Evolutionary conservation across 2,888 invertebrate species (phyloP).

Genomic region (Eudasyphora cyanicolor): DNA sequence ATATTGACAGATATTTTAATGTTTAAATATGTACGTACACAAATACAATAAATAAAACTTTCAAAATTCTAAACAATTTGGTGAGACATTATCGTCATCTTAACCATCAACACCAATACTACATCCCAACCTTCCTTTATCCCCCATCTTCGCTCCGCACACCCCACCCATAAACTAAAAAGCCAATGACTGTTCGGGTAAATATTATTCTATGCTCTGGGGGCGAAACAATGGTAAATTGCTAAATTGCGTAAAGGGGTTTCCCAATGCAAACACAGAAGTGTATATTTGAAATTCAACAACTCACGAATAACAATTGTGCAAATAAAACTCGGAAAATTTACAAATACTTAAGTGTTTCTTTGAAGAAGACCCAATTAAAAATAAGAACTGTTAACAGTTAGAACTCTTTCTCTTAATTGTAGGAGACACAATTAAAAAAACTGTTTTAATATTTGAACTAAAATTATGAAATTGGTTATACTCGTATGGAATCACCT

Average conservation of each 20-base stretch:
- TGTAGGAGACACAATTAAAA: too few species aligned
- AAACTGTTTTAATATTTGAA: too few species aligned
- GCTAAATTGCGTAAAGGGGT: slow-evolving; percentile 45
- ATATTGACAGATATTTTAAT: not conserved
- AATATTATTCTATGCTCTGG: not conserved
- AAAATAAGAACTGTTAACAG: too few species aligned
- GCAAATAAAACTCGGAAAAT: not conserved
- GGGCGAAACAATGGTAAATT: too few species aligned
- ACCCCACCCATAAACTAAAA: not conserved
- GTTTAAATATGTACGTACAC: not conserved
- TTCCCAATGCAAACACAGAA: slow-evolving; percentile 34
- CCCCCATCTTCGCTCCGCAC: too few species aligned
- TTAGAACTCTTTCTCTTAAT: too few species aligned
- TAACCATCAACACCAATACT: not conserved
- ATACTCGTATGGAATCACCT: too few species aligned
- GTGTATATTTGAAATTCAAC: too few species aligned
- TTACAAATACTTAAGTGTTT: not conserved
- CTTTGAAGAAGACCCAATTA: too few species aligned
- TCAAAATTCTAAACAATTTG: not conserved
- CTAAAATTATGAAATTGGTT: too few species aligned
- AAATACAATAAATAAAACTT: not conserved
- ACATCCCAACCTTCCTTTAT: too few species aligned
- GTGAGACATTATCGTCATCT: not conserved
- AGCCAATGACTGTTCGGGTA: slow-evolving; percentile 2
- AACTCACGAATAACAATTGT: slow-evolving; percentile 2